Base-by-base conservation (phyloP, 1,140 invertebrate species). In the Drosophila insularis region DNA sequence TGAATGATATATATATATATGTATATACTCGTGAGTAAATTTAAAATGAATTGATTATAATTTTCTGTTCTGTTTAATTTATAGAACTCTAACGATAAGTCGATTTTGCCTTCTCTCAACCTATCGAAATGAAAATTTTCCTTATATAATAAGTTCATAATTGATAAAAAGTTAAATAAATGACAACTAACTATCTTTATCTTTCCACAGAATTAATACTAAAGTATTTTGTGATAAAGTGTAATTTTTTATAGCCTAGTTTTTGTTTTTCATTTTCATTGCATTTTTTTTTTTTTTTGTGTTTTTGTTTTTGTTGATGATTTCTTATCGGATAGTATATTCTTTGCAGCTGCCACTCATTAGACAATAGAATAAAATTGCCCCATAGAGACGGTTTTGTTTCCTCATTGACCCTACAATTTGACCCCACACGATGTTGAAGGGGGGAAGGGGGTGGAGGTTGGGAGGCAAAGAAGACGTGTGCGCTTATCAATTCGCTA, bases 401-500 rank as follows among this genome's bases (percentile, higher is more conserved):
- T 87, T 87, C 82, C 82, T 87, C 67, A 63, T 89, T 87, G 82
- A 87, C 84, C 82, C 55, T 67, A 31, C 62, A 59, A 59, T 68
- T 76, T 86, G 82, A 86, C 79, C 79, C 71, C 6, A 58, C 27
- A 82, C 17, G 19, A n/a, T 4, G 43, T 2, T n/a, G n/a, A n/a
- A 19, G 43, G 14, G 43, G 43, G 17, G 8, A 13, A 13, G 43
- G 40, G 14, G 40, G 40, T 43, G 17, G 17, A 50, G 17, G 8
- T 35, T 19, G 3, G 10, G 35, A n/a, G 35, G 78, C 82, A 78
- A 4, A 13, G 35, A 37, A 13, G 11, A 37, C 35, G 11, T 37
- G 35, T 80, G 84, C 82, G 82, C 82, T 87, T 87, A 87, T 87
- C 82, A 87, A 80, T 89, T 82, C 61, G 32, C 60, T 63, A 58